Percentiles rank a stretch among this genome's conserved stretches.
phyloP scores from a whole-genome alignment of 2,797 vertebrate species.

The Nasua narica region DNA sequence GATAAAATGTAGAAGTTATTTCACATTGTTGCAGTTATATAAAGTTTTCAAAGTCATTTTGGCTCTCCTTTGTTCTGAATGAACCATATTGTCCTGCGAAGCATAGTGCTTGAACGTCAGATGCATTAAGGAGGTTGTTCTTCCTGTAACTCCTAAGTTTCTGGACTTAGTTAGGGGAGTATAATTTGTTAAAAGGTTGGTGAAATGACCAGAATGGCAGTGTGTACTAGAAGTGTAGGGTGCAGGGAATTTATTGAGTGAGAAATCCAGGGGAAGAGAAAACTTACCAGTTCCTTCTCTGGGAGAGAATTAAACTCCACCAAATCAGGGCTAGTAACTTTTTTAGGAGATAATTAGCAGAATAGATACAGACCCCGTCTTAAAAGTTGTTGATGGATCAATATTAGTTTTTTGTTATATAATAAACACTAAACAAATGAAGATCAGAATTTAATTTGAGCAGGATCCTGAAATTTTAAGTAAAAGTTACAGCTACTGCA shows the following conservation, averaged over 20 bases:
- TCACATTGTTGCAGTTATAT: background rate
- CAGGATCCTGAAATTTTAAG: background rate
- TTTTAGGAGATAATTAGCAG: background rate
- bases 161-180: background rate
- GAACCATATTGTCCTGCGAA: background rate
- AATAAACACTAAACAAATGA: background rate
- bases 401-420: background rate
- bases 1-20: background rate
- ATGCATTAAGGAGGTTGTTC: background rate
- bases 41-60: slow-evolving; percentile 41
- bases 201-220: background rate
- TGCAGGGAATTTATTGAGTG: background rate
- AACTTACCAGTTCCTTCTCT: background rate
- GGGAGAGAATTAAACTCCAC: background rate
- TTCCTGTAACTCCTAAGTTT: slow-evolving; percentile 11
- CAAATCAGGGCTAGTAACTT: background rate
- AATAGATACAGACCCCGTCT: background rate
- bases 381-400: slow-evolving; percentile 1
- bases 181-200: background rate
- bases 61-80: background rate
- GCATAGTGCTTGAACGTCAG: background rate
- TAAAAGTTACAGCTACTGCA: background rate
- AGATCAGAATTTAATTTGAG: slow-evolving; percentile 23
- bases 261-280: background rate
- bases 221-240: background rate